Evolutionary conservation across 1,140 invertebrate genomes (phyloP), one percentile per base, ranked within the genome.

Genomic region (Colletes gigas): DNA sequence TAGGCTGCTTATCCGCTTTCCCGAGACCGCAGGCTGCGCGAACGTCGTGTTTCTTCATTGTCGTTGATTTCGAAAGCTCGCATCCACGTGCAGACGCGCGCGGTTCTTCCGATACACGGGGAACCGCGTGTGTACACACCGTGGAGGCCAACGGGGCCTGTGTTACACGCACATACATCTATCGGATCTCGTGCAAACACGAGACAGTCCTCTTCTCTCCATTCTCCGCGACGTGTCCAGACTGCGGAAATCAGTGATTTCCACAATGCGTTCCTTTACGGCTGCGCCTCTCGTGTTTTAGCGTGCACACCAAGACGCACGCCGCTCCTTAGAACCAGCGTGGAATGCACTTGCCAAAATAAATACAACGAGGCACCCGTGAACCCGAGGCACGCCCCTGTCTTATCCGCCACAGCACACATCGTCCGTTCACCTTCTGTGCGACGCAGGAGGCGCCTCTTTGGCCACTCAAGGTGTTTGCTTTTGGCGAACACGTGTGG

Each of bases 1-100:
- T 83, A 81, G 84, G 75, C 81, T 86, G 85, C 80, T 86, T 86
- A 86, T 86, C 83, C 57, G 73, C 80, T 82, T 73, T 83, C 75
- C 84, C 41, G 68, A 2, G 54, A 80, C 57, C 77, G 69, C 71
- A 77, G 41, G 69, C 50, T 72, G 73, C 62, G 81, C 72, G 80
- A 82, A 81, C 75, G 47, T 71, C 41, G 72, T 69, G 52, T 76
- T 70, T 71, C 82, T 74, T 79, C 62, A 82, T 78, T 77, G 84
- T 85, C 68, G 76, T 74, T 84, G 83, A 84, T 84, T 85, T 84
- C 66, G 50, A 55, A 60, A 12, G 68, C 63, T 41, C 41, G 65
- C 41, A 57, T 65, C 44, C 66, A 65, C 21, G 59, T 81, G 66
- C 73, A 77, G 63, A 55, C 12, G 15, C 71, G 71, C 71, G 63